Percentiles rank a stretch among this genome's conserved stretches.
Evolutionary conservation across 2,888 invertebrate species (phyloP).

Genomic region (Lordiphosa fenestrarum): DNA sequence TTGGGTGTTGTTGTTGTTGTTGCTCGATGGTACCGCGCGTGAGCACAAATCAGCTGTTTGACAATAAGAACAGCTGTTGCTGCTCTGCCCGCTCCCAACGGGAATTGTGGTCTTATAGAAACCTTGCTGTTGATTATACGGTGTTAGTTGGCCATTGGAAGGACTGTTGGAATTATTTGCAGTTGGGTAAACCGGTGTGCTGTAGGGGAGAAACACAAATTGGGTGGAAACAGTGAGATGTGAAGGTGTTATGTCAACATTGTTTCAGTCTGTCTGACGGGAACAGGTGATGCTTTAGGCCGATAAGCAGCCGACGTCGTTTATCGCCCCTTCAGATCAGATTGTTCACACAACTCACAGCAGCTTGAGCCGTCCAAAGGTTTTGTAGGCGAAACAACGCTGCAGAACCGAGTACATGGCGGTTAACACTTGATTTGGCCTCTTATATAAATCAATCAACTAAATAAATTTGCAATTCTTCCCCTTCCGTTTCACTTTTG

Average conservation of each 20-base stretch:
- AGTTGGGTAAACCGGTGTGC: constrained; percentile 75
- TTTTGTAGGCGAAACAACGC: constrained; percentile 24
- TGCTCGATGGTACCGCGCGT: constrained; percentile 36
- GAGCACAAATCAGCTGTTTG: constrained; percentile 66
- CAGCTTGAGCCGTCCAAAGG: constrained; percentile 40
- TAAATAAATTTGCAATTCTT: background rate
- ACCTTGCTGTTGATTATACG: constrained; percentile 58
- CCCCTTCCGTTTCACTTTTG: constrained; percentile 17
- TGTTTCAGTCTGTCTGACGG: background rate
- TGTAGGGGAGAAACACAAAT: constrained; percentile 27
- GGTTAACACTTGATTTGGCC: background rate
- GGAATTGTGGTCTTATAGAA: constrained; percentile 78
- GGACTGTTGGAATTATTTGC: constrained; percentile 72
- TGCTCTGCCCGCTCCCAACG: constrained; percentile 57
- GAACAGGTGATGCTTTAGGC: constrained; percentile 30
- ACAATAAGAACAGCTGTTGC: constrained; percentile 48
- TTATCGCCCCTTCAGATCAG: constrained; percentile 18
- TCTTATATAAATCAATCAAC: background rate
- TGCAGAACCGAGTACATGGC: constrained; percentile 36
- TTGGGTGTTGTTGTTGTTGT: constrained; percentile 30
- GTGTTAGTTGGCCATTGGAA: constrained; percentile 75
- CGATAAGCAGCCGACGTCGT: constrained; percentile 1
- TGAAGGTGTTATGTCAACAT: constrained; percentile 15
- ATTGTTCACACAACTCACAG: constrained; percentile 35
- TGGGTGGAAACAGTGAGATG: constrained; percentile 12